A percentile compares a stretch with the other conserved stretches of the same genome.
Evolutionary conservation across 2,888 invertebrate species (phyloP).

Genomic region (Sarcophaga carnaria): DNA sequence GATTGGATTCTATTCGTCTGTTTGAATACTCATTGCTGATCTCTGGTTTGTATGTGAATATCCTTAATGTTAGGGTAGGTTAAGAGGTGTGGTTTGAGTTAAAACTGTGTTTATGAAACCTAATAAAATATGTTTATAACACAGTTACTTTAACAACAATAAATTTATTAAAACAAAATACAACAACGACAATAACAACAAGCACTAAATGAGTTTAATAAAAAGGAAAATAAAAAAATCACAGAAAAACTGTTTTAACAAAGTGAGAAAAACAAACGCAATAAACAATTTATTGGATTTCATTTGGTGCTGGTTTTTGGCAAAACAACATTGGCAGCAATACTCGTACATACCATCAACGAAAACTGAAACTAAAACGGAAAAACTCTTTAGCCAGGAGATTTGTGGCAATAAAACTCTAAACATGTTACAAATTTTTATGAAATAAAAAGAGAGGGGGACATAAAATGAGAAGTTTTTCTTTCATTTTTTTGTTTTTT

Average conservation of each 20-base stretch:
- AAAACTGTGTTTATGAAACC: slow-evolving; percentile 25
- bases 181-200: slow-evolving; percentile 7
- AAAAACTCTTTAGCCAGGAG: slow-evolving; percentile 30
- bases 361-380: slow-evolving; percentile 7
- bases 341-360: neutral
- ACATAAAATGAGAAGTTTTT: slow-evolving; percentile 15
- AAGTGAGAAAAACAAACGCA: slow-evolving; percentile 39
- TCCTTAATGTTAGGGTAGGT: no score
- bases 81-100: neutral
- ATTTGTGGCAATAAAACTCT: slow-evolving; percentile 38
- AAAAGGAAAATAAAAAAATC: slow-evolving; percentile 14
- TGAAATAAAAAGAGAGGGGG: neutral
- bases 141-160: slow-evolving; percentile 55
- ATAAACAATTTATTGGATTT: slow-evolving; percentile 67
- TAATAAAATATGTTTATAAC: slow-evolving; percentile 38
- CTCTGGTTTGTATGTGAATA: no score
- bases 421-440: slow-evolving; percentile 6
- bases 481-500: neutral
- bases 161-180: slow-evolving; percentile 40
- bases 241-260: slow-evolving; percentile 17
- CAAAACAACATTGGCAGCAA: slow-evolving; percentile 8
- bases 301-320: slow-evolving; percentile 22
- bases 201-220: slow-evolving; percentile 23
- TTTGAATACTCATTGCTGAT: no score
- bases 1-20: no score